Percentiles rank a stretch among this genome's conserved stretches.
Evolutionary conservation across 2,888 invertebrate genomes (phyloP).

Genomic region (Scrobipalpa costella): DNA sequence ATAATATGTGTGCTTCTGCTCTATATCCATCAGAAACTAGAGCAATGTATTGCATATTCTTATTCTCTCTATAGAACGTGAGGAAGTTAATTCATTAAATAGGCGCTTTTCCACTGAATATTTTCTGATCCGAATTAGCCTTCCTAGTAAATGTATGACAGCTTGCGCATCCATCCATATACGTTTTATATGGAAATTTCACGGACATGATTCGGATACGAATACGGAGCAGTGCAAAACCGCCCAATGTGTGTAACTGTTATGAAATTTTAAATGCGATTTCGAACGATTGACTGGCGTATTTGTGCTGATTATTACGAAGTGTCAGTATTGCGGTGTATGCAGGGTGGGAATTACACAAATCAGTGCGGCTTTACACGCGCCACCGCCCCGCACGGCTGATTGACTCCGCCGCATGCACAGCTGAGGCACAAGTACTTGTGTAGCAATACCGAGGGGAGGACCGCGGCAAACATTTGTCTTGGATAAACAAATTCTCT

Average conservation of each 20-base stretch:
- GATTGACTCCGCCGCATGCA: constrained; percentile 12
- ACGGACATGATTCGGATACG: too few relatives aligned
- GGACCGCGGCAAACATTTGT: background rate
- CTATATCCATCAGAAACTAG: background rate
- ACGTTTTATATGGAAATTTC: too few relatives aligned
- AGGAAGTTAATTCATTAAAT: too few relatives aligned
- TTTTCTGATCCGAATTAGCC: too few relatives aligned
- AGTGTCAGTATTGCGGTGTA: background rate
- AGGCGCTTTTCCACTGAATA: too few relatives aligned
- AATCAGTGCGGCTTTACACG: constrained; percentile 25
- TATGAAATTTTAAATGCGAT: too few relatives aligned
- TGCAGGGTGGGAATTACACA: constrained; percentile 23
- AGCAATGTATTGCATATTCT: background rate
- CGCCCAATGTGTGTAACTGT: too few relatives aligned
- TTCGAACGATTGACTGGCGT: background rate
- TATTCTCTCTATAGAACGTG: too few relatives aligned
- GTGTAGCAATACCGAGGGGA: background rate
- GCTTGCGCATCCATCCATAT: too few relatives aligned
- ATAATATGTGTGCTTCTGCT: too few relatives aligned
- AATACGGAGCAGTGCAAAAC: too few relatives aligned
- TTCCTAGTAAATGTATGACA: too few relatives aligned
- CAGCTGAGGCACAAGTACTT: background rate
- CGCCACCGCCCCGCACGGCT: constrained; percentile 26
- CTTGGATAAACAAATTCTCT: background rate
- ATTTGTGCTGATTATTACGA: background rate